Base-by-base conservation (phyloP, 2,797 vertebrate genomes). In the Anguilla anguilla region DNA sequence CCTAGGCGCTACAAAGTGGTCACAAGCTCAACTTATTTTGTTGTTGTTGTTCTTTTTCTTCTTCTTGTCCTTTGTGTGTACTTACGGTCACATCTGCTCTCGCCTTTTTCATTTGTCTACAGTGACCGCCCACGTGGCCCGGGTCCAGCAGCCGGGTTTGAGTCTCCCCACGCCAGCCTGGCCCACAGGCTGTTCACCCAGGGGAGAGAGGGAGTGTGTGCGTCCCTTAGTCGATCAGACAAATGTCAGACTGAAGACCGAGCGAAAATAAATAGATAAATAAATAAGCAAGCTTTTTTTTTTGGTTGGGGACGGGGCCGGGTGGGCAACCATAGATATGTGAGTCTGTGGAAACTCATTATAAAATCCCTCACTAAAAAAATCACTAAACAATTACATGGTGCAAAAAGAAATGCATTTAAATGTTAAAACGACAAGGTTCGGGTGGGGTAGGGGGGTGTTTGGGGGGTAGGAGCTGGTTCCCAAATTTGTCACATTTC, bases 71-170 rank as follows among this genome's bases (percentile, higher is more conserved):
- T 84, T 49, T 86, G 35, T 25, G 43, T 31, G 82, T 86, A 55
- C 83, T 57, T 74, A 61, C 72, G 55, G 55, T 84, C 72, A 87
- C 89, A 87, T 88, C 89, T 90, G 89, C 64, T 88, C 89, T 87
- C 81, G n/a, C 35, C 57, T 88, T 92, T 46, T 88, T 92, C 84
- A 93, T 92, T 91, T 87, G 46, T 87, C 86, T 91, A 89, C 90
- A 90, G 88, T 28, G 79, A n/a, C 22, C 19, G 43, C 43, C 79
- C 79, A n/a, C 85, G 87, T 91, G 91, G 91, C 90, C 87, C 39
- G 46, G 13, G 87, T 85, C 88, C 88, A 88, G 83, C 43, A 1
- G 46, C 43, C 46, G 51, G 6, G 79, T 22, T n/a, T 81, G 39
- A 69, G 53, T 35, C 53, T 19, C 59, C 59, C 61, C 79, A 2